phyloP scores from a whole-genome alignment of 2,113 vertebrate species.

The Eleginops maclovinus region DNA sequence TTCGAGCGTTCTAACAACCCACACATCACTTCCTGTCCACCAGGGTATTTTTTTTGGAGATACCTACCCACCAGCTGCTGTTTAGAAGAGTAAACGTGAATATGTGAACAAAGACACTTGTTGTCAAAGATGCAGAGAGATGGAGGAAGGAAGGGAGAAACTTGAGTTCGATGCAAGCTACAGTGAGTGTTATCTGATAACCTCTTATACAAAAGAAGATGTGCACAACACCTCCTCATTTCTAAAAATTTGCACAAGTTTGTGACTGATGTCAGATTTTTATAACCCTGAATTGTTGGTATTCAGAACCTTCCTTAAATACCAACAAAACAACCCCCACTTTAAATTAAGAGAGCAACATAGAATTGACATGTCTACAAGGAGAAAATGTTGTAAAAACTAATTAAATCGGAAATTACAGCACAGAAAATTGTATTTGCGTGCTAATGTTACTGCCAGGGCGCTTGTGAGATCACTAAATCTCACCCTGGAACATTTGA shows the following conservation, averaged over 20 bases:
- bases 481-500: conserved; percentile 3
- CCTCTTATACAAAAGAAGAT: no score
- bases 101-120: not conserved
- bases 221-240: no score
- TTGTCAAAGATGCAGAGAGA: not conserved
- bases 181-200: no score
- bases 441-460: not conserved
- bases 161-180: not conserved
- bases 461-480: conserved; percentile 1
- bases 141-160: not conserved
- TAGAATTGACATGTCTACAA: not conserved
- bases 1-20: not conserved
- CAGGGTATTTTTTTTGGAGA: not conserved
- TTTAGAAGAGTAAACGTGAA: not conserved
- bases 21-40: conserved; percentile 9
- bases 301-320: not conserved
- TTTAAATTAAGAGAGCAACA: conserved; percentile 1
- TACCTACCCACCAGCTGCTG: not conserved
- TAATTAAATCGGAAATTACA: conserved; percentile 2
- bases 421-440: conserved; percentile 1
- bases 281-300: not conserved
- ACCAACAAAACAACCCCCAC: not conserved
- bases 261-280: not conserved
- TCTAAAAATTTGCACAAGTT: not conserved
- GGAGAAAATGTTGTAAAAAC: not conserved